Evolutionary conservation across 2,113 vertebrate species (phyloP), one percentile per base, ranked within the genome.

Genomic region (Dromaius novaehollandiae): DNA sequence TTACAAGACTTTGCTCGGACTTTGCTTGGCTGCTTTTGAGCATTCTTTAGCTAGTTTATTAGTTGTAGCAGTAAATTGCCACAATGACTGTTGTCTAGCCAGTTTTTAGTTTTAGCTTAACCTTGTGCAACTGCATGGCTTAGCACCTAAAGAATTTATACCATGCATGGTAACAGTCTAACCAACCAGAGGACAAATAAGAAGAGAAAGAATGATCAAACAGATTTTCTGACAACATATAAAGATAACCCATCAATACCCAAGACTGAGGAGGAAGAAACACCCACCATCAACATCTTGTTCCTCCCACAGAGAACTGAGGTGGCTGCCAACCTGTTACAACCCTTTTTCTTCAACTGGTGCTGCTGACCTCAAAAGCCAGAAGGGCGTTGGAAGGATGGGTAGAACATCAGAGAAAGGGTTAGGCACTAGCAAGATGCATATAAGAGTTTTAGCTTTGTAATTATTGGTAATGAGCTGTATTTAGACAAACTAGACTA

Each of bases 41-140:
- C 26, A 86, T 63, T 68, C 85, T 89, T 87, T 75, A 91, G 3
- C 19, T 60, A 76, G 56, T 46, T 95, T 87, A 78, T 78, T 91
- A 91, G 22, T 46, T 84, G 55, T 7, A 93, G 65, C 22, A 66
- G 40, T 48, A 87, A 86, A 78, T 74, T 87, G 20, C 17, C 26
- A 15, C 66, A 76, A 34, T 60, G 64, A 61, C 28, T 74, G 18
- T 24, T 86, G 42, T 13, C 32, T 88, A 93, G 70, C 28, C 1
- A 3, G 2, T 42, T 66, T 82, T 92, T 63, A 84, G 14, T 44
- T 89, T 87, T 81, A 84, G 16, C 40, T 94, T 93, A 86, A 89
- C 69, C 61, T 94, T 66, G 6, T 71, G 2, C 34, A 58, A 44
- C 40, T 61, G 25, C 46, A 36, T 9, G 17, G 7, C 65, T 92